Conservation (phyloP, 2,797 vertebrate species). For the Tachyglossus aculeatus region DNA sequence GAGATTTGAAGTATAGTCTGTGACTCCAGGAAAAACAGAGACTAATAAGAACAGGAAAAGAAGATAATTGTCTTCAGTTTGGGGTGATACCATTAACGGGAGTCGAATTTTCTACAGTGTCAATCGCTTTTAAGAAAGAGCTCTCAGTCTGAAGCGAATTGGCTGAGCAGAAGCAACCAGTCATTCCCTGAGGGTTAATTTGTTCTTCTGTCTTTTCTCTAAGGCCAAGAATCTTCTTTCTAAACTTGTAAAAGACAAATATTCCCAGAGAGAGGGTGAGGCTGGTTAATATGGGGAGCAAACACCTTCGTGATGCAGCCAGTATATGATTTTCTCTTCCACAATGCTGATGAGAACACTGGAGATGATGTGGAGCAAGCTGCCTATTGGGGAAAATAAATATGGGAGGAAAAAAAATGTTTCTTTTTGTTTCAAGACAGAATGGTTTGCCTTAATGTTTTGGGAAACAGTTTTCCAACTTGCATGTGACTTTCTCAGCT, state of each 20-base stretch:
- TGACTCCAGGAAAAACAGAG: no score
- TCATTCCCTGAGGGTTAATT: constrained; percentile 46
- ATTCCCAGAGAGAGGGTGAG: constrained; percentile 73
- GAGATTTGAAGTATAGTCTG: no score
- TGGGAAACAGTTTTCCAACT: background rate
- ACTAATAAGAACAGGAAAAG: no score
- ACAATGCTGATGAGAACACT: background rate
- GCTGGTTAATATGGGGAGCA: constrained; percentile 24
- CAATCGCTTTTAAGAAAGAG: no score
- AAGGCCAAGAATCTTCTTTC: constrained; percentile 62
- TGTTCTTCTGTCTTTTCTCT: constrained; percentile 54
- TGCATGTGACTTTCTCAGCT: background rate
- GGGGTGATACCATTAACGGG: no score
- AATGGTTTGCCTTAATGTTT: background rate
- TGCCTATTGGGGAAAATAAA: background rate
- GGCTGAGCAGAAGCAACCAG: constrained; percentile 40
- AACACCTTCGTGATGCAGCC: background rate
- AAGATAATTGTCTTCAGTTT: no score
- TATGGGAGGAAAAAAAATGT: background rate
- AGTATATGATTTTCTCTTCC: constrained; percentile 30
- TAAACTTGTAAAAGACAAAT: constrained; percentile 74
- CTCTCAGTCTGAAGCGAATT: background rate
- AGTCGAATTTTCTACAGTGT: no score
- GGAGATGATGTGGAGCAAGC: background rate
- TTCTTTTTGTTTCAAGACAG: no score